Evolutionary conservation across 2,888 invertebrate species (phyloP).

Genomic region (Plebejus anna): DNA sequence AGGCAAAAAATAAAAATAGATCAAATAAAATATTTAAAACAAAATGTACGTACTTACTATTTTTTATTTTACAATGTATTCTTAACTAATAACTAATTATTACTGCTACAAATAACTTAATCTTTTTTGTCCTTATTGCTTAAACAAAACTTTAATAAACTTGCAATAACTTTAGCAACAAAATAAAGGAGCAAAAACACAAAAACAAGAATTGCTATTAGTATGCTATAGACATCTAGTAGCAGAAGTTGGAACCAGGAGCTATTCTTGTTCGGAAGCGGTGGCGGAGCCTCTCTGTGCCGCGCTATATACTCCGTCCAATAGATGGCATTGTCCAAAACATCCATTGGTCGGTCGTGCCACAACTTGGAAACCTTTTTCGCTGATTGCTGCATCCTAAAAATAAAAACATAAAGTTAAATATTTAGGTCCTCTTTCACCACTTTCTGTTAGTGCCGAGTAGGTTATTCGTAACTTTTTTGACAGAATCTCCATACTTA

Average conservation of each 20-base stretch:
- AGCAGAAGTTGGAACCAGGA: slow-evolving; percentile 51
- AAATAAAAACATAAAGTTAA: slow-evolving; percentile 31
- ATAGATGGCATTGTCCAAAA: slow-evolving; percentile 81
- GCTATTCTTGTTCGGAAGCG: slow-evolving; percentile 47
- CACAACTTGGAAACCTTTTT: slow-evolving; percentile 71
- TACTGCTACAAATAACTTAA: not conserved
- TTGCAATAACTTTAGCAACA: slow-evolving; percentile 33
- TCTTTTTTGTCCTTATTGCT: slow-evolving; percentile 3
- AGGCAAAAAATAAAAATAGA: no score
- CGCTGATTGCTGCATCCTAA: slow-evolving; percentile 65
- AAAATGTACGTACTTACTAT: no score
- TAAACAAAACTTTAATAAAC: slow-evolving; percentile 24
- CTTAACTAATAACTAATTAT: not conserved
- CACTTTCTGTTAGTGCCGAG: no score
- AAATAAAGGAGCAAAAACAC: slow-evolving; percentile 39
- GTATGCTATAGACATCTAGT: slow-evolving; percentile 56
- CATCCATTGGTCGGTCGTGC: slow-evolving; percentile 76
- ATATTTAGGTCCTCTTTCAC: no score
- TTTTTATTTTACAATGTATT: no score
- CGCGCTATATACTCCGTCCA: slow-evolving; percentile 83
- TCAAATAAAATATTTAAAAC: no score
- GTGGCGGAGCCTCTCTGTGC: slow-evolving; percentile 57
- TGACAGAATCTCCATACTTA: no score
- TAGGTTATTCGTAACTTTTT: no score
- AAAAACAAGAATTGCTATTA: slow-evolving; percentile 39